A percentile compares a stretch with the other conserved stretches of the same genome.
Evolutionary conservation across 2,797 vertebrate genomes (phyloP).

Genomic region (Garrulus glandarius): DNA sequence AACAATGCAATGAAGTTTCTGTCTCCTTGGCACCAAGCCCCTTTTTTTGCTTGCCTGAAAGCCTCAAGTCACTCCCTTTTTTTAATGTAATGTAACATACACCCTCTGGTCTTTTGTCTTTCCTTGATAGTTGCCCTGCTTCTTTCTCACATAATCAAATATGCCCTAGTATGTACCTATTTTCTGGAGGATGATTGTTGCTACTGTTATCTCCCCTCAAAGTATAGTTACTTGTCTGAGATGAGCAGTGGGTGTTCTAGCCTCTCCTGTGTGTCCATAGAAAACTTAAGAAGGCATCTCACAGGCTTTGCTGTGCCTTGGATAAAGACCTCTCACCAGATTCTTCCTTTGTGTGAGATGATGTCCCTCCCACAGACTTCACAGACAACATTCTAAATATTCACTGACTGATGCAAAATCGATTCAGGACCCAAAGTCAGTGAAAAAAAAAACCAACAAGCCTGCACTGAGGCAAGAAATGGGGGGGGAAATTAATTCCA

Average conservation of each 20-base stretch:
- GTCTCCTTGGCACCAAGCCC: background rate
- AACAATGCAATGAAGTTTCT: background rate
- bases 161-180: background rate
- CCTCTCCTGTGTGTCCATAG: rapidly evolving
- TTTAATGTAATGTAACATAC: background rate
- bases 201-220: background rate
- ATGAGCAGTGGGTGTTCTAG: background rate
- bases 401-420: background rate
- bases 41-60: background rate
- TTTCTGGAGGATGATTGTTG: background rate
- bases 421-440: background rate
- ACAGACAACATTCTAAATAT: background rate
- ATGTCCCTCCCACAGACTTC: background rate
- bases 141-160: background rate
- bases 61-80: background rate
- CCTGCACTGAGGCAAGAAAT: background rate
- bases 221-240: background rate
- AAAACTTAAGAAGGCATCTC: background rate
- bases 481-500: rapidly evolving
- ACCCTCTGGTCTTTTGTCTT: background rate
- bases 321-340: background rate
- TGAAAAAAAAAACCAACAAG: background rate
- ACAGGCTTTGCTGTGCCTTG: background rate
- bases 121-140: background rate
- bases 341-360: background rate